Conservation (phyloP, 2,888 invertebrate genomes). For the Oasisia sp. region DNA sequence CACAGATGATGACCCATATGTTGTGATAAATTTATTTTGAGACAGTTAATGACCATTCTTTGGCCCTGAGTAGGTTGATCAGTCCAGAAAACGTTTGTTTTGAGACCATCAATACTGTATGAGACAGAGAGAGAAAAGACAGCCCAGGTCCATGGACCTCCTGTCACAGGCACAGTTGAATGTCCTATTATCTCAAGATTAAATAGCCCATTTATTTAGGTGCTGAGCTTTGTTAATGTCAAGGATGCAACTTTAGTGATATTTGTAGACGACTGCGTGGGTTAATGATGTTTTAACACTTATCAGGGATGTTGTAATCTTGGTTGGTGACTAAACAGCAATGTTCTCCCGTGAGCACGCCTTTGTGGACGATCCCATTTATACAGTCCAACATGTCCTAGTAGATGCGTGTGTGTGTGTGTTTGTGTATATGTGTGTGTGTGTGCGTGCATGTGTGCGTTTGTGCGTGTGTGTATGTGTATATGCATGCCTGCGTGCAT, state of each 20-base stretch:
- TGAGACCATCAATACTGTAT: neutral
- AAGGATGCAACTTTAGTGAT: neutral
- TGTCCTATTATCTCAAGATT: neutral
- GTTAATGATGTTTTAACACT: neutral
- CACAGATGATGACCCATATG: too few relatives aligned
- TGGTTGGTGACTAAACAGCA: neutral
- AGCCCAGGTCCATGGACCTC: neutral
- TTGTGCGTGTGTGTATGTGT: neutral
- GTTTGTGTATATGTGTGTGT: neutral
- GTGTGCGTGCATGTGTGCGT: slow-evolving; percentile 17
- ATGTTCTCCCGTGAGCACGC: neutral
- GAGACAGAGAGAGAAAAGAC: neutral
- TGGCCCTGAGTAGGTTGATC: neutral
- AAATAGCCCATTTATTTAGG: neutral
- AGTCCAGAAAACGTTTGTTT: neutral
- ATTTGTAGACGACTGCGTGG: neutral
- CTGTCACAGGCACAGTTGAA: neutral
- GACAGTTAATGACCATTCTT: neutral
- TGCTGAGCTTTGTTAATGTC: neutral
- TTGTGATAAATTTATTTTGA: neutral
- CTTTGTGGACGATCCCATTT: too few relatives aligned
- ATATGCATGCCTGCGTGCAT: neutral
- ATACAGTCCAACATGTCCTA: too few relatives aligned
- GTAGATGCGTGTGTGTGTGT: neutral
- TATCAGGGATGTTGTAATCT: neutral